Base-by-base conservation (phyloP, 2,888 invertebrate species). In the Drosophila colorata region DNA sequence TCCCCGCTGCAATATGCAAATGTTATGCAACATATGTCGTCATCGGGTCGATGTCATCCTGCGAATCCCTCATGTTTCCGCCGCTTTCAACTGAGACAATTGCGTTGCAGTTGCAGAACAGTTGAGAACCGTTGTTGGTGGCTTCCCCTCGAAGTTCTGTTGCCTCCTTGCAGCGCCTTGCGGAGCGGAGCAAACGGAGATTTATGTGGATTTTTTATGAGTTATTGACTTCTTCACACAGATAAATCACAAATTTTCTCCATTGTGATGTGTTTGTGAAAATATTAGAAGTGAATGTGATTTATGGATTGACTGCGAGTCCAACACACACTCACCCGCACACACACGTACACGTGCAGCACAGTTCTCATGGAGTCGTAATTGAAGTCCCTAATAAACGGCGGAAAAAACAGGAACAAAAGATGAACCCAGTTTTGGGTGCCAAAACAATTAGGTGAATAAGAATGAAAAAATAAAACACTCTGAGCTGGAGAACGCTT, bases 191-290 rank as follows among this genome's bases (percentile, higher is more conserved):
- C 46, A 46, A 53, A 66, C 68, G 49, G 44, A 88, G 90, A 90
- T 90, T 90, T 90, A 90, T 88, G 88, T 84, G 66, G 68, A 69
- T 70, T 79, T 87, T 87, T 85, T 88, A 81, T 89, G 88, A 88
- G 78, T 87, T 90, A 90, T 89, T 90, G 89, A 89, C 87, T 90
- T 71, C 79, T 87, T 83, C 74, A 78, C 82, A 77, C 69, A 83
- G 80, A 90, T 90, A 90, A 90, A 90, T 90, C 90, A 90, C 64
- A 75, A 78, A 69, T 80, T 82, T 79, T 74, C 74, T 70, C 74
- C 77, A 87, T 88, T 89, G 80, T 89, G 85, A 88, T 80, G 77
- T 82, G 84, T 90, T 90, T 89, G 79, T 87, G 77, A 87, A 90
- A 89, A 89, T 78, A 89, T 87, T 86, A 80, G 83, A 90, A 85